Base-by-base conservation (phyloP, 2,888 invertebrate species). In the Trichogramma dendrolimi region DNA sequence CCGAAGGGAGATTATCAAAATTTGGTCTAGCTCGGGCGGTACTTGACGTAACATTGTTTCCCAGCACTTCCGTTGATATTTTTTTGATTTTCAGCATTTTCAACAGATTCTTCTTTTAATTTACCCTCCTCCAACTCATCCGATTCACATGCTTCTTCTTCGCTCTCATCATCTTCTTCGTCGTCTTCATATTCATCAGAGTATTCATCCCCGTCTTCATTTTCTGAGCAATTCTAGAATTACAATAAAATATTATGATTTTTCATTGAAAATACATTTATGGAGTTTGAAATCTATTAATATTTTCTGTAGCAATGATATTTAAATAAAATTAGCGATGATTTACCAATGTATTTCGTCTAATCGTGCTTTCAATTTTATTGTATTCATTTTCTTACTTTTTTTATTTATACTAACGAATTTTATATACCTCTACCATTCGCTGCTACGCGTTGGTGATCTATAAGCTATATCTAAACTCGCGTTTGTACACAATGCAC, bases 1-100 rank as follows among this genome's bases (percentile, higher is more conserved):
- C 90, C 39, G 90, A 86, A 62, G 88, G 88, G 54, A 91, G 82
- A 75, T 89, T 88, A 78, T 90, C 89, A 79, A 89, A 90, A 62
- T 80, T 79, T 4, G 76, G 73, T 61, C 74, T 73, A 14, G 75
- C 61, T 44, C 76, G 71, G 61, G 39, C 74, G 69, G 61, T 73
- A 73, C n/a, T 8, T 57, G 11, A 38, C 8, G n/a, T n/a, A 8
- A 10, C 8, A 46, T 46, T 46, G 8, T 46, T 46, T n/a, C 46
- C 46, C 46, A 46, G 27, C 27, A 27, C 27, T 27, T 27, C 27
- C 2, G 27, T 27, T 27, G 47, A 54, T 73, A 63, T 67, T 71
- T 79, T 75, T 83, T 76, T 74, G 82, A 67, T 77, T 82, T 60
- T 77, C 77, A 11, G 71, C 76, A 69, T 76, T 75, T 43, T 78